Percentiles rank a stretch among this genome's conserved stretches.
These are phyloP conservation scores for Miltochrista miniata DNA, from an alignment of 2,888 invertebrate genomes.

Conservation along the genomic window DNA sequence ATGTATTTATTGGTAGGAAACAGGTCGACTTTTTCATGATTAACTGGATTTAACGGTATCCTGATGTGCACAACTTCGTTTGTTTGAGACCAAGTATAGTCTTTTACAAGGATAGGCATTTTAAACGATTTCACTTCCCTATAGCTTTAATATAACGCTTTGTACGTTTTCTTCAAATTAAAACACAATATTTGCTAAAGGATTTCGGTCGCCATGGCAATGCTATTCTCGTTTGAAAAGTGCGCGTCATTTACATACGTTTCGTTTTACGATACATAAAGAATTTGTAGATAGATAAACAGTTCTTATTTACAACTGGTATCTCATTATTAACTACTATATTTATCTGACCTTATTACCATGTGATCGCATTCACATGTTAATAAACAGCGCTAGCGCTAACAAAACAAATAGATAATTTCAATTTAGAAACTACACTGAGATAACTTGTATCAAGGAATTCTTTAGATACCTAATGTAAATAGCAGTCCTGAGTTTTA, in stretches of 20 bases:
- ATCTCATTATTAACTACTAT: not conserved
- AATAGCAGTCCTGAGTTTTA: too few relatives aligned
- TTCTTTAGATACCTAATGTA: too few relatives aligned
- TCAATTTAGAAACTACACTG: too few relatives aligned
- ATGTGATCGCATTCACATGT: not conserved
- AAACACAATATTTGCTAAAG: constrained; percentile 3
- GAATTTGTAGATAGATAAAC: too few relatives aligned
- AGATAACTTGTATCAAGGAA: too few relatives aligned
- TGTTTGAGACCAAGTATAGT: constrained; percentile 90
- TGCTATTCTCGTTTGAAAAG: constrained; percentile 15
- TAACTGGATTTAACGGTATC: constrained; percentile 86
- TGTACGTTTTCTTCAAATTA: not conserved
- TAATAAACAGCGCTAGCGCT: too few relatives aligned
- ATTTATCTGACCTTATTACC: not conserved
- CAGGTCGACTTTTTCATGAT: constrained; percentile 86
- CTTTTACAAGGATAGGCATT: constrained; percentile 90
- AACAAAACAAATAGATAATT: too few relatives aligned
- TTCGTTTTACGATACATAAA: constrained; percentile 8
- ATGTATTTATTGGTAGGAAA: constrained; percentile 88
- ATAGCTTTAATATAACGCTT: too few relatives aligned
- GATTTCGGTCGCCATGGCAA: constrained; percentile 29
- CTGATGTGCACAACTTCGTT: constrained; percentile 83
- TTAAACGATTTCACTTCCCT: constrained; percentile 8
- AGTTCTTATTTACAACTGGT: not conserved
- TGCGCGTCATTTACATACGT: constrained; percentile 1